Evolutionary conservation across 2,113 vertebrate genomes (phyloP).

Genomic region (Coracopsis vasa): DNA sequence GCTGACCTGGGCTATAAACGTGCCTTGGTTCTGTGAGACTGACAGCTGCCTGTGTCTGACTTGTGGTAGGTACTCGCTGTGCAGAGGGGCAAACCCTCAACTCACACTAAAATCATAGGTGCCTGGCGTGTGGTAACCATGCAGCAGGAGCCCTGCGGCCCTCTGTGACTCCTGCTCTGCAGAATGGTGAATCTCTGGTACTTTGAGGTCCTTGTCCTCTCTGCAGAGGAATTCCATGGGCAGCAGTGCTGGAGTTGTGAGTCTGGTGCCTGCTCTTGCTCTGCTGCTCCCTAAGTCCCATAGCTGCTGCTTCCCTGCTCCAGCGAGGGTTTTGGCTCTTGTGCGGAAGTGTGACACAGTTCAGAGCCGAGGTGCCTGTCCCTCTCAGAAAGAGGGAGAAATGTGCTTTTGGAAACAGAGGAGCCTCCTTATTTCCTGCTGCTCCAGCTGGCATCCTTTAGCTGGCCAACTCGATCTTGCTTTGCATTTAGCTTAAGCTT

Average conservation of each 20-base stretch:
- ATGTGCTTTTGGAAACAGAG: not conserved
- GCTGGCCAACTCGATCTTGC: not conserved
- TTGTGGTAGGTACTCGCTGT: accelerated
- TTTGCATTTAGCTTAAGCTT: constrained; percentile 26
- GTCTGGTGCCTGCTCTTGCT: not conserved
- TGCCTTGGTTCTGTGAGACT: not conserved
- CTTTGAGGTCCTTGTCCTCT: not conserved
- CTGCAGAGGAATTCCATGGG: not conserved
- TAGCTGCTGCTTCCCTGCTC: not conserved
- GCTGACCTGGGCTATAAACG: not conserved
- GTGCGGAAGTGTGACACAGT: not conserved
- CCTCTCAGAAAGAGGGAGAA: not conserved
- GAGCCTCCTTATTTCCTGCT: constrained; percentile 48
- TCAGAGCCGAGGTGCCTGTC: not conserved
- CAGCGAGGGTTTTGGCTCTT: not conserved
- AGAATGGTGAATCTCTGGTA: not conserved
- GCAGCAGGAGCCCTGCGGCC: not conserved
- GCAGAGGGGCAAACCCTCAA: not conserved
- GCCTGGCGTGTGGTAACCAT: not conserved
- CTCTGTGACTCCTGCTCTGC: not conserved
- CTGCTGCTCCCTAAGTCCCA: accelerated
- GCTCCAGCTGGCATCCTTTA: constrained; percentile 46
- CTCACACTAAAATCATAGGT: not conserved
- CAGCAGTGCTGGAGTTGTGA: not conserved
- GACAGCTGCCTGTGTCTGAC: not conserved